Base-by-base conservation (phyloP, 2,113 vertebrate genomes). In the Thomomys bottae region DNA sequence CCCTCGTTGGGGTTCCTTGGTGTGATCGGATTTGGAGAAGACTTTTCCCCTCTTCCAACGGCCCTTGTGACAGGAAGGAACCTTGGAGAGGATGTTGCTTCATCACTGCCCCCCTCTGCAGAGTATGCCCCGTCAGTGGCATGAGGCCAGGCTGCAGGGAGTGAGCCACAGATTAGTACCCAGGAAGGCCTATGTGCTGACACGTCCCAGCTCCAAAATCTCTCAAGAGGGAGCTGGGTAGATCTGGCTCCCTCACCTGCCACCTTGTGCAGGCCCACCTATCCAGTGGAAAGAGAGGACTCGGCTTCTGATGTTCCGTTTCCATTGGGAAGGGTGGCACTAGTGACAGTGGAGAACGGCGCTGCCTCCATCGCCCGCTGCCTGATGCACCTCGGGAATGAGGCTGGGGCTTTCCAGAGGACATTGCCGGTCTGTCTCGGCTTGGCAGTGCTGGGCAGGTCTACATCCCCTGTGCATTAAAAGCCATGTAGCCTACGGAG, bases 211-310 rank as follows among this genome's bases (percentile, higher is more conserved):
- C 49, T 14, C 12, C 49, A n/a, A n/a, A n/a, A n/a, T n/a, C n/a
- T n/a, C n/a, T n/a, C 49, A 49, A 49, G 8, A 18, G 54, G 49
- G 26, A 8, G 7, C 3, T 0, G 17, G 2, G 34, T 7, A n/a
- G 0, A 23, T 2, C 0, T 18, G 24, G 14, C 23, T 4, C 0
- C 32, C 61, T 4, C 0, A 38, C 6, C 2, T 0, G 36, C 18
- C 7, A 20, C 0, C 17, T 20, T 0, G 3, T 1, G 0, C 14
- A 18, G 38, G 40, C 28, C 15, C 28, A 12, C 45, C 45, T 63
- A 79, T 71, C 21, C 38, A 21, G 66, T 23, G 1, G 9, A 63
- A 45, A 72, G n/a, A 30, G 24, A 18, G 36, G 38, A 20, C 34
- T 40, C 4, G 8, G 17, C 28, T n/a, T 28, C 49, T 42, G 67